phyloP scores from a whole-genome alignment of 2,888 invertebrate genomes.

The Dilophus febrilis region DNA sequence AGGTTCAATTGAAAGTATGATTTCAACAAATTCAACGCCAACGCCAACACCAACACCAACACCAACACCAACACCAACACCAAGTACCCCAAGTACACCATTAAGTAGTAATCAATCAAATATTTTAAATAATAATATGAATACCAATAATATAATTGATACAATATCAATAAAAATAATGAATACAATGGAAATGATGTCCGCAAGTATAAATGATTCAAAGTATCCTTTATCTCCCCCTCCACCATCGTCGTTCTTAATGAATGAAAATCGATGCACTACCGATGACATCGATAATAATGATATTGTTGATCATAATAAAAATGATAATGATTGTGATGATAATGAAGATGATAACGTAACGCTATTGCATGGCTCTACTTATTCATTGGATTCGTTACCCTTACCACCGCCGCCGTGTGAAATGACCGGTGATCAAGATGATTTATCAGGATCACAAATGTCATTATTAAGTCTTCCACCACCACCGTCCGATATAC shows the following conservation, averaged over 20 bases:
- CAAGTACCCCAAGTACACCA: slow-evolving; percentile 26
- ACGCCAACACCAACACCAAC: slow-evolving; percentile 4
- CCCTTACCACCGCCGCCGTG: slow-evolving; percentile 57
- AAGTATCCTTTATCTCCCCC: slow-evolving; percentile 50
- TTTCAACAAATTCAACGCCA: slow-evolving; percentile 24
- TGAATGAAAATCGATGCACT: slow-evolving; percentile 22
- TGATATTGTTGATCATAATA: no score
- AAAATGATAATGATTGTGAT: no score
- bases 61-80: slow-evolving; percentile 27
- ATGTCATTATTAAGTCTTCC: slow-evolving; percentile 52
- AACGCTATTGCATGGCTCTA: slow-evolving; percentile 49
- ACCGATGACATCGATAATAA: neutral
- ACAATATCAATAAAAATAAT: neutral
- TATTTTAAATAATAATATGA: neutral
- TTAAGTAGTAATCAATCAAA: neutral
- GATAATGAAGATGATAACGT: slow-evolving; percentile 15
- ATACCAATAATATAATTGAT: neutral
- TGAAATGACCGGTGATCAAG: slow-evolving; percentile 17
- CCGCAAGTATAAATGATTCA: slow-evolving; percentile 32
- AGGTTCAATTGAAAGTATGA: slow-evolving; percentile 25
- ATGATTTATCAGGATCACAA: slow-evolving; percentile 43
- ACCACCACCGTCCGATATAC: slow-evolving; percentile 49
- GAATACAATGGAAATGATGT: slow-evolving; percentile 14
- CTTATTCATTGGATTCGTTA: slow-evolving; percentile 60
- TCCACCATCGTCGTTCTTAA: slow-evolving; percentile 37